Percentiles rank a stretch among this genome's conserved stretches.
Conservation (phyloP, 2,113 vertebrate species). For the Sinocyclocheilus grahami region DNA sequence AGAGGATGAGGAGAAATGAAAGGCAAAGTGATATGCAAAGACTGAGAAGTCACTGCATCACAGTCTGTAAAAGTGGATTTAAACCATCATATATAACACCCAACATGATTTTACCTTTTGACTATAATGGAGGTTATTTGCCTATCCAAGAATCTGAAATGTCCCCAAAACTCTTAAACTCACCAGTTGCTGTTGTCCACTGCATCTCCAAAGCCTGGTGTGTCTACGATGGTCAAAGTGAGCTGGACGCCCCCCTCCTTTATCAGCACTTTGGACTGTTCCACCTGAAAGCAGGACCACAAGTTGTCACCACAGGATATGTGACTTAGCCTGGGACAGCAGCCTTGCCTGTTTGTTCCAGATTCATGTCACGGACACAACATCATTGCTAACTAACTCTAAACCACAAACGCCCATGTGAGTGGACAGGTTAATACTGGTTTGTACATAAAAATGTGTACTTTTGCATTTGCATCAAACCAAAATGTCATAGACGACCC, state of each 20-base stretch:
- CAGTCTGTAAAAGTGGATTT: background rate
- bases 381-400: background rate
- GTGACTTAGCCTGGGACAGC: background rate
- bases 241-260: conserved; percentile 82
- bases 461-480: background rate
- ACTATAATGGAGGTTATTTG: too few relatives aligned
- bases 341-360: background rate
- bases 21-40: background rate
- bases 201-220: conserved; percentile 80
- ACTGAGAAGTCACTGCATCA: background rate
- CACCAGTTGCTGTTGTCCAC: conserved; percentile 84
- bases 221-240: conserved; percentile 81
- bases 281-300: conserved; percentile 66
- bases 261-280: conserved; percentile 80
- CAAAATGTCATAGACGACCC: background rate
- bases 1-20: background rate
- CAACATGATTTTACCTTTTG: too few relatives aligned
- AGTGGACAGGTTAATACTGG: background rate
- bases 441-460: background rate
- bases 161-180: conserved; percentile 30
- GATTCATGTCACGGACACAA: background rate
- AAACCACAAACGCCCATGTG: background rate
- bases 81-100: background rate
- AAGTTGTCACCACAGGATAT: background rate
- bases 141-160: too few relatives aligned